A percentile compares a stretch with the other conserved stretches of the same genome.
Conservation (phyloP, 1,140 invertebrate genomes). For the Drosophila ironensis region DNA sequence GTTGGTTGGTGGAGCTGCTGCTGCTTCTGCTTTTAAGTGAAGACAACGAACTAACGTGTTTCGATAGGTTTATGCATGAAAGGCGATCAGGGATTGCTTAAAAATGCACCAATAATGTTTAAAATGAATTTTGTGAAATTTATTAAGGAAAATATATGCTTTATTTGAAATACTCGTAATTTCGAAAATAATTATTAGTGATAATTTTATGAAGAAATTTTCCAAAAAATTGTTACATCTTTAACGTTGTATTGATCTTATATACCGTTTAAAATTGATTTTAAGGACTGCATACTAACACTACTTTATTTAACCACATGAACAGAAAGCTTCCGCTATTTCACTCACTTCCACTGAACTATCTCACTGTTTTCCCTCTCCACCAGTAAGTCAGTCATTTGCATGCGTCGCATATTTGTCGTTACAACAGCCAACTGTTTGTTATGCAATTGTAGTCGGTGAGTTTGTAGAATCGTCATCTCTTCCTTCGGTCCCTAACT, state of each 20-base stretch:
- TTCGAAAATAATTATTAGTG: no score
- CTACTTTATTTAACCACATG: no score
- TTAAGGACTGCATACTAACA: no score
- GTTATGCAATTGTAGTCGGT: conserved; percentile 77
- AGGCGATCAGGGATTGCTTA: no score
- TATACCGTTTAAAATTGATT: no score
- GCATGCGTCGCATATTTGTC: conserved; percentile 79
- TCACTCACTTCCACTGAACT: background rate
- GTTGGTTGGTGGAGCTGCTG: no score
- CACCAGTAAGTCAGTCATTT: conserved; percentile 74
- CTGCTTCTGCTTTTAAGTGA: conserved; percentile 23
- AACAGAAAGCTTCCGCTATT: background rate
- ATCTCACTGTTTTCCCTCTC: conserved; percentile 38
- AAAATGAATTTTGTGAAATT: background rate
- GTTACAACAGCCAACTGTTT: conserved; percentile 79
- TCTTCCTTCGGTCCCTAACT: conserved; percentile 2
- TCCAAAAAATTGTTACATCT: no score
- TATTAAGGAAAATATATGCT: no score
- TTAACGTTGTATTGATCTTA: no score
- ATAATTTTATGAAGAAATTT: no score
- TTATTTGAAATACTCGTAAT: no score
- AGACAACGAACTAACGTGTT: conserved; percentile 24
- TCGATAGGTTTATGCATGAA: conserved; percentile 1
- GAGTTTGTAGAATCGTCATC: conserved; percentile 55
- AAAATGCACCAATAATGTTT: background rate